These are phyloP conservation scores for Manis pentadactyla DNA, from an alignment of 2,797 vertebrate genomes.

Conservation along the genomic window DNA sequence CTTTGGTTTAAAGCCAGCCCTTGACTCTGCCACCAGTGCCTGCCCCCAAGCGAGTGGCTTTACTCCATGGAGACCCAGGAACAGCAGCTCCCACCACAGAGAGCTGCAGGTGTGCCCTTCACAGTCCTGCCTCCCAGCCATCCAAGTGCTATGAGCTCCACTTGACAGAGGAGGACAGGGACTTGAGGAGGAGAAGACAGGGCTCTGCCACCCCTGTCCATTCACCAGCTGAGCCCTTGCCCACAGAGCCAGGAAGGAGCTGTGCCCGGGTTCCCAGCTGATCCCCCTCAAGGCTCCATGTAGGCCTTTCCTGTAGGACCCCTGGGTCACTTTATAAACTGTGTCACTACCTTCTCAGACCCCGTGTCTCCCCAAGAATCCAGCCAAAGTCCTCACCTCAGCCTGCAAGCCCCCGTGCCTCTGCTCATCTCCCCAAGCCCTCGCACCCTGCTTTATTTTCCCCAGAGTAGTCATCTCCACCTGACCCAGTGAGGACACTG, in stretches of 20 bases:
- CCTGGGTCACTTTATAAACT: not conserved
- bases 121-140: not conserved
- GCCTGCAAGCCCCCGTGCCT: not conserved
- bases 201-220: too few relatives aligned
- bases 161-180: not conserved
- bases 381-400: not conserved
- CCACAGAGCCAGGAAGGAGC: not conserved
- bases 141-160: not conserved
- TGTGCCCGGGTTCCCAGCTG: not conserved
- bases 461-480: not conserved
- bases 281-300: accelerated
- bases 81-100: not conserved
- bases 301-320: accelerated
- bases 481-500: accelerated
- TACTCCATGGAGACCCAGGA: not conserved
- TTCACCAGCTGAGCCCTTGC: too few relatives aligned
- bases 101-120: not conserved
- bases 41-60: not conserved
- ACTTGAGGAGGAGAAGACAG: not conserved
- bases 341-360: not conserved
- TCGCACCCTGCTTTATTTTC: not conserved
- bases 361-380: not conserved
- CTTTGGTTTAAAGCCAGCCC: not conserved
- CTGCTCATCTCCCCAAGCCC: accelerated
- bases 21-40: not conserved